phyloP scores from a whole-genome alignment of 2,113 vertebrate species.

The Platycercus adscitus region DNA sequence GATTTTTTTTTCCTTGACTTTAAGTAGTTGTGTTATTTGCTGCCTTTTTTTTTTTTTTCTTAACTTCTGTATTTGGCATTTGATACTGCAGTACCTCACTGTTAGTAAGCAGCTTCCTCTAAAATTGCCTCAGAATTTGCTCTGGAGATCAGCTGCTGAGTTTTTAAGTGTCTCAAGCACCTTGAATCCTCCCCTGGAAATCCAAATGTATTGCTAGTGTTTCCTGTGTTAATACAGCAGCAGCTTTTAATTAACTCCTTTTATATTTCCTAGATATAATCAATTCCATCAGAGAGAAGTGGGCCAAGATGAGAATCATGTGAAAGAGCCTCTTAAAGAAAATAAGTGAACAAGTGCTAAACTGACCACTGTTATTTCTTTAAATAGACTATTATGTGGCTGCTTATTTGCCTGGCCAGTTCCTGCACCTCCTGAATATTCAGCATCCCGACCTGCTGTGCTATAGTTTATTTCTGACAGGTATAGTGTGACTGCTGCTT shows the following conservation, averaged over 20 bases:
- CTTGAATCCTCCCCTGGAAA: constrained; percentile 2
- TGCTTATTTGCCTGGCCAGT: constrained; percentile 86
- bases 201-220: not conserved
- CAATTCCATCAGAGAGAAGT: not conserved
- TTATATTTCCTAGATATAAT: constrained; percentile 32
- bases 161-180: not conserved
- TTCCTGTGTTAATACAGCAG: constrained; percentile 20
- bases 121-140: not conserved
- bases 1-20: not conserved
- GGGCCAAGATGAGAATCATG: not conserved
- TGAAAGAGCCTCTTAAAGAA: constrained; percentile 13
- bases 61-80: not conserved
- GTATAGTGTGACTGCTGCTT: constrained; percentile 65
- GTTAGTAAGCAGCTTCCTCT: constrained; percentile 2
- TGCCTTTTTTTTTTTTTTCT: not conserved
- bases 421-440: constrained; percentile 91
- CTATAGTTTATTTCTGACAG: constrained; percentile 90
- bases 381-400: constrained; percentile 87
- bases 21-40: not conserved
- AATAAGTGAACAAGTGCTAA: constrained; percentile 20
- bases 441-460: constrained; percentile 90
- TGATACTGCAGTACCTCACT: not conserved
- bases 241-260: constrained; percentile 27
- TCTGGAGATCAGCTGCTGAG: not conserved
- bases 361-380: constrained; percentile 55